Evolutionary conservation across 2,888 invertebrate species (phyloP).

Genomic region (Leptopilina drosophilae): DNA sequence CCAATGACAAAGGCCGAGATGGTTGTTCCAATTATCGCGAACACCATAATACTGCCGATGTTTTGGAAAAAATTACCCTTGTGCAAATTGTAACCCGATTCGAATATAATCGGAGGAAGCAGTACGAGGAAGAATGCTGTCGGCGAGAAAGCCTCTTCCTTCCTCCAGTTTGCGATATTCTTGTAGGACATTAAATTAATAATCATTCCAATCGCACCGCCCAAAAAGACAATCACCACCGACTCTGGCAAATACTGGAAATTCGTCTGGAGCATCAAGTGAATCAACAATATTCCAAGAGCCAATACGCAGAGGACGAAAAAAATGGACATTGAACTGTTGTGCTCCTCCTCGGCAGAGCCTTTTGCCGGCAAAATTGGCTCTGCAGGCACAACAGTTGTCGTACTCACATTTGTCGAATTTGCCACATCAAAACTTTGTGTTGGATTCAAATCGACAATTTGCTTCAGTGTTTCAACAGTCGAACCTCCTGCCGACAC

Average conservation of each 20-base stretch:
- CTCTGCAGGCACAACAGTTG: conserved; percentile 81
- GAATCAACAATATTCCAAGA: conserved; percentile 94
- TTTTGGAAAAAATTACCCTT: conserved; percentile 98
- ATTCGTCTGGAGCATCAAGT: conserved; percentile 95
- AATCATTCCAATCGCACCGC: conserved; percentile 93
- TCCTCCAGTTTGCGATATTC: conserved; percentile 96
- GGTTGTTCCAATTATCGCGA: conserved; percentile 97
- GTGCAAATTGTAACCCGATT: conserved; percentile 98
- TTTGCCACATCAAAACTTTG: conserved; percentile 56
- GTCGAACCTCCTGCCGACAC: neutral
- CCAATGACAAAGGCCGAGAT: conserved; percentile 98
- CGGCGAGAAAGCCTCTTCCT: conserved; percentile 98
- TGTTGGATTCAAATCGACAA: conserved; percentile 20
- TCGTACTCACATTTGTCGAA: conserved; percentile 72
- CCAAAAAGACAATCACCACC: conserved; percentile 96
- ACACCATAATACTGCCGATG: conserved; percentile 98
- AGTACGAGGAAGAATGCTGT: conserved; percentile 98
- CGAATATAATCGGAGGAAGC: conserved; percentile 98
- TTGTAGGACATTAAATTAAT: conserved; percentile 92
- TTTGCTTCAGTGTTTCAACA: neutral
- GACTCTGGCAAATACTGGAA: conserved; percentile 98
- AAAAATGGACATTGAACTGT: conserved; percentile 97
- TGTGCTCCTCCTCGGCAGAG: conserved; percentile 96
- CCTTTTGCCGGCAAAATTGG: conserved; percentile 92
- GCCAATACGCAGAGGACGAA: conserved; percentile 97